Evolutionary conservation across 2,797 vertebrate genomes (phyloP).

Genomic region (Paratrypauchen microcephalus): DNA sequence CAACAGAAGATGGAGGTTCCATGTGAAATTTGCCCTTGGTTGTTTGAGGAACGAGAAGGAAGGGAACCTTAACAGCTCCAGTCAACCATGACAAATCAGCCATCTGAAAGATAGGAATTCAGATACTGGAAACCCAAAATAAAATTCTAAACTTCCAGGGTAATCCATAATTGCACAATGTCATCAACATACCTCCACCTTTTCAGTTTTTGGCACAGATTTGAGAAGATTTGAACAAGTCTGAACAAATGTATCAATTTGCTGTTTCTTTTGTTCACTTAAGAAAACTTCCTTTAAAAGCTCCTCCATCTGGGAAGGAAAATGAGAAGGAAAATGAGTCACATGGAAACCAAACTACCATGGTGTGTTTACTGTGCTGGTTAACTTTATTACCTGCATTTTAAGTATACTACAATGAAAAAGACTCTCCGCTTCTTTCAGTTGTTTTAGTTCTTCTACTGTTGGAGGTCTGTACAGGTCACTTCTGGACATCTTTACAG

Average conservation of each 20-base stretch:
- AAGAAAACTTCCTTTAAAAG: constrained; percentile 90
- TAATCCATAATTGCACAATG: not conserved
- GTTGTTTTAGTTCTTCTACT: constrained; percentile 88
- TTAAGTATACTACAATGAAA: constrained; percentile 95
- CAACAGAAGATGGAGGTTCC: constrained; percentile 81
- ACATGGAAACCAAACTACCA: not conserved
- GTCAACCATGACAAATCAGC: constrained; percentile 87
- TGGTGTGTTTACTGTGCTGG: not conserved
- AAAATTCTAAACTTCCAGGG: not conserved
- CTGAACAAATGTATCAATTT: constrained; percentile 83
- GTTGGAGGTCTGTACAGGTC: constrained; percentile 90
- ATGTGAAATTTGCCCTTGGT: constrained; percentile 91
- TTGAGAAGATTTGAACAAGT: constrained; percentile 80
- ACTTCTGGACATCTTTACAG: constrained; percentile 82
- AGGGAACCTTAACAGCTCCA: constrained; percentile 80
- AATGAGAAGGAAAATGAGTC: not conserved
- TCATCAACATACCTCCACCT: constrained; percentile 77
- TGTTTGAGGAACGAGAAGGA: constrained; percentile 83
- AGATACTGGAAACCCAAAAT: no score
- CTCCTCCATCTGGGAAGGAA: constrained; percentile 85
- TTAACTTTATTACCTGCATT: constrained; percentile 83
- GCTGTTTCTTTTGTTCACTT: constrained; percentile 84
- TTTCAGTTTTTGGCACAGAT: constrained; percentile 74
- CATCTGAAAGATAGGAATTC: constrained; percentile 68
- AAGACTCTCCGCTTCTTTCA: constrained; percentile 91